Percentiles rank a stretch among this genome's conserved stretches.
These are phyloP conservation scores for Sitobion miscanthi DNA, from an alignment of 1,140 invertebrate genomes.

Conservation along the genomic window DNA sequence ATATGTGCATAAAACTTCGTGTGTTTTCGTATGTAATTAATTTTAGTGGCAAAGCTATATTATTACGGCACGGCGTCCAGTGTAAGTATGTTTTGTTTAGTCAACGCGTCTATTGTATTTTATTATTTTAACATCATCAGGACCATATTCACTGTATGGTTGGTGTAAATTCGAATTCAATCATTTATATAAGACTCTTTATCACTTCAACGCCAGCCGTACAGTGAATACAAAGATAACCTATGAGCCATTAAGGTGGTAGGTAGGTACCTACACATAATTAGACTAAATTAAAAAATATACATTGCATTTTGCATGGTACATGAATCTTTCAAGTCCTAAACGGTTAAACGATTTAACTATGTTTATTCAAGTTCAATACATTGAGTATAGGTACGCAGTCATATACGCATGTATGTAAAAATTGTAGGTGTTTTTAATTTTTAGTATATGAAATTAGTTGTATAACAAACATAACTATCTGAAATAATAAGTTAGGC, in stretches of 20 bases:
- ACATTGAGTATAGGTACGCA: neutral
- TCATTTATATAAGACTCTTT: neutral
- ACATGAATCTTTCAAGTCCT: neutral
- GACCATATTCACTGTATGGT: no score
- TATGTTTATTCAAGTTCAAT: neutral
- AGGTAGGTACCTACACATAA: no score
- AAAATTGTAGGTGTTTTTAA: neutral
- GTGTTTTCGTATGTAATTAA: neutral
- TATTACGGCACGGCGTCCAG: neutral
- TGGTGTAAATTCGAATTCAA: neutral
- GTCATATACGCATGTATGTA: no score
- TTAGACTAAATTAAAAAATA: neutral
- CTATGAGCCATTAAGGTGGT: neutral
- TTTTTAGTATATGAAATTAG: neutral
- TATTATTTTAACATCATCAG: neutral
- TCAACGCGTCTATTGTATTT: neutral
- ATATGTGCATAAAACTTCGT: neutral
- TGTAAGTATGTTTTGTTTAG: neutral
- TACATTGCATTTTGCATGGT: neutral
- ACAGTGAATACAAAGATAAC: neutral
- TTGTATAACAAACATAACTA: neutral
- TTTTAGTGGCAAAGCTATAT: neutral
- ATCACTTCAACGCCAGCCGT: neutral
- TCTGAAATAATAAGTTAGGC: neutral
- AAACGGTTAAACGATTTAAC: neutral